Conservation (phyloP, 2,113 vertebrate species). For the Mellivora capensis region DNA sequence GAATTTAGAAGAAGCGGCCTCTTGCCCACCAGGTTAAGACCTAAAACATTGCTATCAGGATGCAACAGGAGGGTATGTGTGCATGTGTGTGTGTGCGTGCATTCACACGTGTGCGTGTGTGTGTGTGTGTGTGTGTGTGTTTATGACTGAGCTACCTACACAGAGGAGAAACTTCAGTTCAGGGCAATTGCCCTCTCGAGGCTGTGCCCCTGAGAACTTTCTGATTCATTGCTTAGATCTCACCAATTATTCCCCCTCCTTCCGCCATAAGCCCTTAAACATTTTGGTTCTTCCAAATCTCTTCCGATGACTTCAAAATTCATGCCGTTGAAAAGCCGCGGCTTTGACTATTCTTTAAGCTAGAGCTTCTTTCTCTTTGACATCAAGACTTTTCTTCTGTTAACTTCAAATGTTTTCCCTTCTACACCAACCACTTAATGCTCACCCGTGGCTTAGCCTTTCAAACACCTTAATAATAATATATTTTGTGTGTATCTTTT, state of each 20-base stretch:
- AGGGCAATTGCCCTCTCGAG: slow-evolving; percentile 34
- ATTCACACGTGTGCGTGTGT: neutral
- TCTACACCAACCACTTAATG: slow-evolving; percentile 66
- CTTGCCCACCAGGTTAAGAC: neutral
- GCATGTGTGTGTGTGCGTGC: neutral
- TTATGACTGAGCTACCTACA: neutral
- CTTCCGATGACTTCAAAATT: slow-evolving; percentile 75
- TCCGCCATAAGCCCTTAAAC: slow-evolving; percentile 59
- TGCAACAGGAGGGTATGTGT: neutral
- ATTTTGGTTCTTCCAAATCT: slow-evolving; percentile 57
- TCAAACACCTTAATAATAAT: slow-evolving; percentile 55
- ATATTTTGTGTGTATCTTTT: slow-evolving; percentile 66
- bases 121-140: neutral
- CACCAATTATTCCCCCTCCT: slow-evolving; percentile 38
- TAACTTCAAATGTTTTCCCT: slow-evolving; percentile 73
- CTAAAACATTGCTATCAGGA: neutral
- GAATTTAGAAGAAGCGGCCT: neutral
- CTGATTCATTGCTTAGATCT: slow-evolving; percentile 46
- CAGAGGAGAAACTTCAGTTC: slow-evolving; percentile 39
- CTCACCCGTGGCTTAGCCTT: slow-evolving; percentile 68
- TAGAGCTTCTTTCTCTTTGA: slow-evolving; percentile 67
- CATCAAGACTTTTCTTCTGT: slow-evolving; percentile 73
- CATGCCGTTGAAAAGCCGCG: slow-evolving; percentile 72
- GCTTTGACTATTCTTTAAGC: slow-evolving; percentile 54
- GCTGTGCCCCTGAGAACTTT: slow-evolving; percentile 57